Percentiles rank a stretch among this genome's conserved stretches.
These are phyloP conservation scores for Echeneis naucrates DNA, from an alignment of 2,797 vertebrate genomes.

Conservation along the genomic window DNA sequence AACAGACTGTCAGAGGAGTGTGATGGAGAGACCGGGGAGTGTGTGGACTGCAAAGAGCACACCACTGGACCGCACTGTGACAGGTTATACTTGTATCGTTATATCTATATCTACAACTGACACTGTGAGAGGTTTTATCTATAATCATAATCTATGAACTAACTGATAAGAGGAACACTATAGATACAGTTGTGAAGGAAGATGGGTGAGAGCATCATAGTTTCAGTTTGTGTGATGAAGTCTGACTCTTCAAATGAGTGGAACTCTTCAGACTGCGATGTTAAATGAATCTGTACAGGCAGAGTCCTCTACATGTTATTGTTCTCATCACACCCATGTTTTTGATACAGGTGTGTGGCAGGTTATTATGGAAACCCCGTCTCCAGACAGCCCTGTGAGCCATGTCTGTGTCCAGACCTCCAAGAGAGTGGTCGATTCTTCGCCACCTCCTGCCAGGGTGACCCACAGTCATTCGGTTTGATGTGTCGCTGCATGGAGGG, in stretches of 20 bases:
- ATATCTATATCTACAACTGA: background rate
- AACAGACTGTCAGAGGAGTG: constrained; percentile 85
- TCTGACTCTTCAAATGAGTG: no score
- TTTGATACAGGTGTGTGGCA: constrained; percentile 84
- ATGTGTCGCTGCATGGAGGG: constrained; percentile 86
- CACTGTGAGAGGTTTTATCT: no score
- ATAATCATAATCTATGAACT: no score
- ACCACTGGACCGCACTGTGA: constrained; percentile 85
- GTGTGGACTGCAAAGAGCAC: constrained; percentile 82
- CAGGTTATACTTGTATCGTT: constrained; percentile 68
- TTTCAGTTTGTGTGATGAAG: no score
- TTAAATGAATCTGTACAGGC: background rate
- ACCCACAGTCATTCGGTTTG: constrained; percentile 75
- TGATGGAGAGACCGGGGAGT: constrained; percentile 80
- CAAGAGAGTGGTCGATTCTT: constrained; percentile 86
- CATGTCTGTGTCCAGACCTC: constrained; percentile 88
- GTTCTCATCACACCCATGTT: constrained; percentile 21
- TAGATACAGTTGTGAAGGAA: no score
- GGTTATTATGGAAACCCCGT: constrained; percentile 88
- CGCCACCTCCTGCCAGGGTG: constrained; percentile 86
- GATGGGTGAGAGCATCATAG: no score
- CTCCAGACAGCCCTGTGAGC: constrained; percentile 80
- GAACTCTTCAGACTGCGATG: no score
- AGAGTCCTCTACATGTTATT: background rate
- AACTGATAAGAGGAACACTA: no score